Percentiles rank a stretch among this genome's conserved stretches.
Evolutionary conservation across 2,113 vertebrate genomes (phyloP).

Genomic region (Galbula dea): DNA sequence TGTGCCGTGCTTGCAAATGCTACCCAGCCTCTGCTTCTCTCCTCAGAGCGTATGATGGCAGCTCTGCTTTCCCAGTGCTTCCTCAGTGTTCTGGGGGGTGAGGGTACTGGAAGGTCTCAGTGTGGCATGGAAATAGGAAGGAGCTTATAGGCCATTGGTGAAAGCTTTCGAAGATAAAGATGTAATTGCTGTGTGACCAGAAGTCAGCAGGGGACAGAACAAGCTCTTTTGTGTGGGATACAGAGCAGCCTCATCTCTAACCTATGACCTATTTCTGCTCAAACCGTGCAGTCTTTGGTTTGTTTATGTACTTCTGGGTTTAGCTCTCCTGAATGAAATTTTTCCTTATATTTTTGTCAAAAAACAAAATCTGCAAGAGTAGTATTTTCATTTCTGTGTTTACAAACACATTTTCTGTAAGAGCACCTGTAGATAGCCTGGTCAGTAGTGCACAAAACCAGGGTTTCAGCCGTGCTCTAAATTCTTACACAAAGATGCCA

Average conservation of each 20-base stretch:
- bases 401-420: neutral
- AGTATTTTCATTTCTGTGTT: neutral
- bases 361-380: neutral
- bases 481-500: neutral
- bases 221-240: neutral
- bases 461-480: neutral
- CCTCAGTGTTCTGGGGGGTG: neutral
- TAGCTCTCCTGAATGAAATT: neutral
- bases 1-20: neutral
- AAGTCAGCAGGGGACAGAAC: neutral
- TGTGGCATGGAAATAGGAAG: neutral
- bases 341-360: neutral
- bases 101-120: neutral
- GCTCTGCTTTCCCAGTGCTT: neutral
- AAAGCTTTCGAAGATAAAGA: neutral
- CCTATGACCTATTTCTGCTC: neutral
- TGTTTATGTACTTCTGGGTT: neutral
- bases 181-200: neutral
- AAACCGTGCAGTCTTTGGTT: neutral
- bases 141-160: neutral
- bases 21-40: neutral
- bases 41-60: rapidly evolving
- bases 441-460: neutral
- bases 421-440: neutral
- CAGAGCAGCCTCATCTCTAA: neutral